Conservation (phyloP, 2,888 invertebrate species). For the Meandrusa payeni region DNA sequence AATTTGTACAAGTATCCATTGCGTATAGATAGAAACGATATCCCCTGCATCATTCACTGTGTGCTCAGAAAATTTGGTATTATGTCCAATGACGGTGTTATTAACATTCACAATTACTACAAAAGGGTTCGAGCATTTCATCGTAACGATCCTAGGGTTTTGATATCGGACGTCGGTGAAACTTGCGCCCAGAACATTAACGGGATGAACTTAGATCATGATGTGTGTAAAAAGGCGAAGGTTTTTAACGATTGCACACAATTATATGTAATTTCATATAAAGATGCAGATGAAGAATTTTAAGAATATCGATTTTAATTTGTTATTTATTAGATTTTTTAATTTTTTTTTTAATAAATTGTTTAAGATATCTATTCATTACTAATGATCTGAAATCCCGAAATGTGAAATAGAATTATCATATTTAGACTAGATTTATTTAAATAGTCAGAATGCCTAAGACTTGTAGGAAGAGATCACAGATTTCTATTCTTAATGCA, state of each 20-base stretch:
- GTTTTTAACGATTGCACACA: conserved; percentile 75
- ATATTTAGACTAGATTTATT: too few species aligned
- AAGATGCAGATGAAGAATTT: conserved; percentile 42
- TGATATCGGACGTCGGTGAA: conserved; percentile 73
- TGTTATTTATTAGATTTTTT: conserved; percentile 8
- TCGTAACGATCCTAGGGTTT: conserved; percentile 64
- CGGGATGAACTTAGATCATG: conserved; percentile 68
- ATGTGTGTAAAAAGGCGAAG: conserved; percentile 72
- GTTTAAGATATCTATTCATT: neutral
- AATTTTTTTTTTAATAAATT: conserved; percentile 14
- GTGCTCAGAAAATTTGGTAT: conserved; percentile 73
- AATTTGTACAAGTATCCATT: conserved; percentile 67
- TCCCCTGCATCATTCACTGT: conserved; percentile 72
- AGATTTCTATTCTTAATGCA: too few species aligned
- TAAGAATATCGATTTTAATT: conserved; percentile 25
- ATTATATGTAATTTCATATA: conserved; percentile 63
- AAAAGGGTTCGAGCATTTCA: conserved; percentile 67
- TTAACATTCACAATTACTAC: conserved; percentile 69
- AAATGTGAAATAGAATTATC: too few species aligned
- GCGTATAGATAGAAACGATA: conserved; percentile 62
- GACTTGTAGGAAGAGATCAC: too few species aligned
- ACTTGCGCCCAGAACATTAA: conserved; percentile 71
- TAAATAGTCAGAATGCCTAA: too few species aligned
- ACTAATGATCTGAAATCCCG: too few species aligned
- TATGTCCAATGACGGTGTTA: conserved; percentile 66